Conservation (phyloP, 2,797 vertebrate species). For the Ambastaia sidthimunki region DNA sequence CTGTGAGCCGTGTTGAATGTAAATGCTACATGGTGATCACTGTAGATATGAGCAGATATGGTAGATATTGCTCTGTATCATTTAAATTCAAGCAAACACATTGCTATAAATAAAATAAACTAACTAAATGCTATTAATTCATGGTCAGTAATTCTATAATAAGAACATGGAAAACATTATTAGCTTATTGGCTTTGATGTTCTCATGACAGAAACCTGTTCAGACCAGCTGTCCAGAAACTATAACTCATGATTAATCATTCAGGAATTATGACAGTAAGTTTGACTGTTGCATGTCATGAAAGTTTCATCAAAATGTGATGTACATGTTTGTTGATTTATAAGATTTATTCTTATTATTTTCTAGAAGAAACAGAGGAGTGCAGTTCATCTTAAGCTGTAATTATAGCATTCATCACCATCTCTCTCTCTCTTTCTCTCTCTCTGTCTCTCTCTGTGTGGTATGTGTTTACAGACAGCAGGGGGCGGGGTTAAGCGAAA, state of each 20-base stretch:
- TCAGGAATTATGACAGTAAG: slow-evolving; percentile 17
- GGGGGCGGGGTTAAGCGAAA: slow-evolving; percentile 36
- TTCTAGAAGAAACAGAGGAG: neutral
- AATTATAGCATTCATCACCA: slow-evolving; percentile 21
- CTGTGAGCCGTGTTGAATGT: no score
- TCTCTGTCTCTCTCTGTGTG: neutral
- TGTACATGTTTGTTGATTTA: neutral
- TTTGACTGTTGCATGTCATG: slow-evolving; percentile 45
- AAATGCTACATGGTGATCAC: no score
- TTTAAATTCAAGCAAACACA: no score
- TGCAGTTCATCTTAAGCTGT: neutral
- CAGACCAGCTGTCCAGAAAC: slow-evolving; percentile 27
- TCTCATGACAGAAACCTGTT: slow-evolving; percentile 11
- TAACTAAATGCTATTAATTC: neutral
- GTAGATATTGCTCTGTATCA: no score
- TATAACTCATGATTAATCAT: slow-evolving; percentile 28
- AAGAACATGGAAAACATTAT: no score
- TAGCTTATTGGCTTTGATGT: neutral
- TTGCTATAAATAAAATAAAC: neutral
- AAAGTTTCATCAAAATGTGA: slow-evolving; percentile 54
- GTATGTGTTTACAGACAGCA: slow-evolving; percentile 46
- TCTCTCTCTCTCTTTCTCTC: neutral
- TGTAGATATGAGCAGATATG: no score
- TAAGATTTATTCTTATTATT: neutral
- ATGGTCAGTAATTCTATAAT: neutral